Base-by-base conservation (phyloP, 1,140 invertebrate genomes). In the Zaprionus ghesquierei region DNA sequence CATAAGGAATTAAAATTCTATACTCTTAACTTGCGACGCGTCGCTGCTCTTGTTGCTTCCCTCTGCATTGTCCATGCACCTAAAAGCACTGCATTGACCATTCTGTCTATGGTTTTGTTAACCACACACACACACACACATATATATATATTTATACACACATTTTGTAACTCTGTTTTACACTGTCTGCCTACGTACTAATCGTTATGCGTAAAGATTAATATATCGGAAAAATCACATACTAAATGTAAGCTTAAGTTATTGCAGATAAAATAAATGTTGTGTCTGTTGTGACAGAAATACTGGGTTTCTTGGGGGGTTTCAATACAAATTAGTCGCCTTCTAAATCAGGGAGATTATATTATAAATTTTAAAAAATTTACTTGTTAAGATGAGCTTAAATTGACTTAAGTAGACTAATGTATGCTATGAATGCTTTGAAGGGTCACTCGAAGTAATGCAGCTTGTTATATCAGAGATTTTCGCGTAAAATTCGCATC, bases 1-100 rank as follows among this genome's bases (percentile, higher is more conserved):
- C 22, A 31, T 54, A 53, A 61, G 31, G 20, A 53, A 18, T 2
- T 15, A 61, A 51, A 8, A n/a, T 27, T 15, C 2, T 25, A 51
- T 54, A 23, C n/a, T 18, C 53, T 41, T 20, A 72, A 27, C 55
- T 61, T 46, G 44, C 22, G 38, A 35, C 33, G 38, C 33, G 38
- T 72, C 59, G 29, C 51, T 64, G 53, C 35, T 51, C 18, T 58
- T 41, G 38, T 41, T 54, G 50, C 68, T 64, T 65, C 33, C 54
- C 50, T 73, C n/a, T 41, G 73, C 69, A 75, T 72, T 75, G 62
- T 75, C 44, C 54, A 53, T 54, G 60, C 69, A 73, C 41, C 50
- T 29, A 56, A 69, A 56, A 20, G 29, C 49, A 72, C 54, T 38
- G 61, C 61, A 58, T 59, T 59, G 35, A 54, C 13, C 63, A 72